Percentiles rank a stretch among this genome's conserved stretches.
phyloP scores from a whole-genome alignment of 2,888 invertebrate genomes.

The Dasysyrphus tricinctus region DNA sequence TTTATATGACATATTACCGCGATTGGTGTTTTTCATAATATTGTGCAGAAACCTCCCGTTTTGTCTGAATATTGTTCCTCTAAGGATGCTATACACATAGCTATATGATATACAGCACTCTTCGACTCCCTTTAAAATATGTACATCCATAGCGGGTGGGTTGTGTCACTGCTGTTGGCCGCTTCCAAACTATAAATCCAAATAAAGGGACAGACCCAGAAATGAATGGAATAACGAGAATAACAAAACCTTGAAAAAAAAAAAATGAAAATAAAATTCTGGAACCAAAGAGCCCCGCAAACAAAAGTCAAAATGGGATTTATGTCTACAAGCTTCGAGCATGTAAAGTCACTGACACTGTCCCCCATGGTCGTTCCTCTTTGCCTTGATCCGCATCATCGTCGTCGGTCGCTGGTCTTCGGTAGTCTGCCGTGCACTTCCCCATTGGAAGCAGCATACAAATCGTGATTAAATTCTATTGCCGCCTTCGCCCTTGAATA shows the following conservation, averaged over 20 bases:
- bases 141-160: conserved; percentile 38
- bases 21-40: conserved; percentile 74
- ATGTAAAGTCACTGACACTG: conserved; percentile 64
- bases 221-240: conserved; percentile 37
- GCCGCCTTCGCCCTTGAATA: conserved; percentile 67
- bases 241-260: conserved; percentile 29
- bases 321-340: conserved; percentile 74
- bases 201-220: conserved; percentile 70
- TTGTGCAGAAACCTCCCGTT: conserved; percentile 56
- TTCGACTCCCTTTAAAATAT: too few relatives aligned
- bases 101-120: too few relatives aligned
- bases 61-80: conserved; percentile 28
- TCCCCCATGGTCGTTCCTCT: conserved; percentile 44
- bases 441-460: conserved; percentile 60
- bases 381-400: background rate
- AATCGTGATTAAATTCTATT: conserved; percentile 75
- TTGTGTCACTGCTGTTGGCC: conserved; percentile 41
- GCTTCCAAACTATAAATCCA: conserved; percentile 70
- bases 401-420: background rate
- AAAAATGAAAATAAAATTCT: conserved; percentile 40
- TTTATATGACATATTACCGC: conserved; percentile 75
- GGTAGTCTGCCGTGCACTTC: conserved; percentile 2
- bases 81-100: background rate
- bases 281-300: conserved; percentile 42
- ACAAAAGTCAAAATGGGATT: conserved; percentile 75